phyloP scores from a whole-genome alignment of 2,888 invertebrate genomes.

The Isotomurus palustris region DNA sequence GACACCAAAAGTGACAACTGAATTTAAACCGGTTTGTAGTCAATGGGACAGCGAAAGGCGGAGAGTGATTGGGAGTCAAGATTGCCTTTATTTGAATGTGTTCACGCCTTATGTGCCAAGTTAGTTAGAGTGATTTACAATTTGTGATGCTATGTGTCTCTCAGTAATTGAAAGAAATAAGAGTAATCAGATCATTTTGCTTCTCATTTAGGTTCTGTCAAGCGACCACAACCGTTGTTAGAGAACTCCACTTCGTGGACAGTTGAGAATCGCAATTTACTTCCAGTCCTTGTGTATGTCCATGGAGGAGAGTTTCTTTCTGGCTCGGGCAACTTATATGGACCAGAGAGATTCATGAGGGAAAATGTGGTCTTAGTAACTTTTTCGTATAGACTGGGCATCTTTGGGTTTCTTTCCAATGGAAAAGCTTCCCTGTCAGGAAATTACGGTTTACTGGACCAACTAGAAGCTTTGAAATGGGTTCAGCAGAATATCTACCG shows the following conservation, averaged over 20 bases:
- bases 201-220: neutral
- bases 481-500: conserved; percentile 39
- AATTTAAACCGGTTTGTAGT: conserved; percentile 39
- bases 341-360: conserved; percentile 30
- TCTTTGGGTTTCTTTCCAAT: conserved; percentile 35
- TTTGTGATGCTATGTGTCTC: too few species aligned
- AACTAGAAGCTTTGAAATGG: conserved; percentile 40
- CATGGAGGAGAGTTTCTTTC: conserved; percentile 40
- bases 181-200: neutral
- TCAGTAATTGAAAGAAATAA: too few species aligned
- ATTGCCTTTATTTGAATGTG: conserved; percentile 41
- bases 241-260: conserved; percentile 29
- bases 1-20: conserved; percentile 32
- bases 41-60: conserved; percentile 39
- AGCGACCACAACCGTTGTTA: conserved; percentile 1
- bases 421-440: conserved; percentile 27
- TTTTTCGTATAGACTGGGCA: conserved; percentile 38
- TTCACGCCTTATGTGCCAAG: conserved; percentile 43
- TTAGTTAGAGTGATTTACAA: too few species aligned
- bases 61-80: conserved; percentile 35
- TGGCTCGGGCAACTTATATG: conserved; percentile 30
- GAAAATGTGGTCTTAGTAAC: conserved; percentile 40
- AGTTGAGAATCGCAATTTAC: conserved; percentile 29
- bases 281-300: conserved; percentile 38
- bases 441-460: conserved; percentile 42